Evolutionary conservation across 2,797 vertebrate species (phyloP), one percentile per base, ranked within the genome.

Genomic region (Gobio occitaniae): DNA sequence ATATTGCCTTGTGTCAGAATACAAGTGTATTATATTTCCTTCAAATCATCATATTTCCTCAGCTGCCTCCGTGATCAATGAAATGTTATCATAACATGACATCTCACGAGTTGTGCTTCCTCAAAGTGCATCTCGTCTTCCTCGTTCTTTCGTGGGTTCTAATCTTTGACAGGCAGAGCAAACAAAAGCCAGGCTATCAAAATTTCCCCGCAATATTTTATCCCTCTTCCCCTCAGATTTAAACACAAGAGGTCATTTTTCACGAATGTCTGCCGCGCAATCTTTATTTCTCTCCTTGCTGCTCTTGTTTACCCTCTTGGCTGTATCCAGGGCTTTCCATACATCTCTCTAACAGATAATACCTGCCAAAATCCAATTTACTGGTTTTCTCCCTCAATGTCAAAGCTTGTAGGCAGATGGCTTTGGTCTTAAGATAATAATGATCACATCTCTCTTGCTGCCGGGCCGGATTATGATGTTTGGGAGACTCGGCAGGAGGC

Each of bases 271-370:
- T 63, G 7, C 83, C 36, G 3, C 75, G 38, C 84, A 80, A 88
- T 89, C 85, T 88, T 90, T 87, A 85, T 90, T 92, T 90, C 92
- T 89, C 84, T 87, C n/a, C 83, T 88, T 82, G 85, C 84, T 82
- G 66, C 87, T 89, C 47, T 86, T 94, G 93, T 94, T 95, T 94
- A 95, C 92, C 91, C 93, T 92, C 92, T 91, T 66, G 93, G 94
- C 93, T 47, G 61, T 90, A 90, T 90, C 90, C 89, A 90, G 86
- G 82, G 91, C 92, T 91, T 10, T 89, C 90, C 89, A 94, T 94
- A 91, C 84, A 77, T 95, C 93, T 94, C 19, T 15, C 83, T 90
- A 93, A 92, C 80, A 88, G 93, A 94, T 94, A 93, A 93, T 90
- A 93, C 93, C 93, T 93, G 92, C 89, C 93, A 91, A 86, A 88